phyloP scores from a whole-genome alignment of 2,888 invertebrate genomes.

The Halictus ligatus region DNA sequence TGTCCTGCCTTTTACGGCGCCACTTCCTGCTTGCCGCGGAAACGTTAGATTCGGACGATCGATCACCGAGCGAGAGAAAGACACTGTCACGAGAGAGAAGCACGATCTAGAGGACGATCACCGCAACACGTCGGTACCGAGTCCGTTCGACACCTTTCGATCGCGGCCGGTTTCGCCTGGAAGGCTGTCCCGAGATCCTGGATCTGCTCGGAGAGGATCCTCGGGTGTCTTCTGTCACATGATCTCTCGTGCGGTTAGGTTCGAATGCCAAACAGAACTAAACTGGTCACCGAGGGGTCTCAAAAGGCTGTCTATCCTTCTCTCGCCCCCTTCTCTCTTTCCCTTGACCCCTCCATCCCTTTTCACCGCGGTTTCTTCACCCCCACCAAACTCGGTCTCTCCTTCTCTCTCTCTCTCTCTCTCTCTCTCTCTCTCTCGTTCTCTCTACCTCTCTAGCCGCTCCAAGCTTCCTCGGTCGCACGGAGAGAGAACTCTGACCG shows the following conservation, averaged over 20 bases:
- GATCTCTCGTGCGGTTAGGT: conserved; percentile 62
- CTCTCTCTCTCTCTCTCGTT: conserved; percentile 1
- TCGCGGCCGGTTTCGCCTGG: not conserved
- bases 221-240: conserved; percentile 54
- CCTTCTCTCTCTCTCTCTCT: not conserved
- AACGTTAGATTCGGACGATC: not conserved
- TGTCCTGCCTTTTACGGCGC: not conserved
- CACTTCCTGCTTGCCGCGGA: not conserved
- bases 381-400: conserved; percentile 45
- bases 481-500: conserved; percentile 20
- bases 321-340: conserved; percentile 56
- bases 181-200: conserved; percentile 17
- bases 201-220: conserved; percentile 40
- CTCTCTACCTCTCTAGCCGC: not conserved
- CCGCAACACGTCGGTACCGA: not conserved
- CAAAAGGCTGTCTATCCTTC: conserved; percentile 72
- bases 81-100: not conserved
- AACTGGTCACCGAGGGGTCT: conserved; percentile 76
- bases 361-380: conserved; percentile 55
- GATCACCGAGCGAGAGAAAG: not conserved
- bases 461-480: not conserved
- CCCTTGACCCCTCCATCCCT: conserved; percentile 58
- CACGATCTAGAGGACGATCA: not conserved
- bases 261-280: conserved; percentile 75
- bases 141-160: not conserved